These are phyloP conservation scores for Amyelois transitella DNA, from an alignment of 1,140 invertebrate species.

Conservation along the genomic window DNA sequence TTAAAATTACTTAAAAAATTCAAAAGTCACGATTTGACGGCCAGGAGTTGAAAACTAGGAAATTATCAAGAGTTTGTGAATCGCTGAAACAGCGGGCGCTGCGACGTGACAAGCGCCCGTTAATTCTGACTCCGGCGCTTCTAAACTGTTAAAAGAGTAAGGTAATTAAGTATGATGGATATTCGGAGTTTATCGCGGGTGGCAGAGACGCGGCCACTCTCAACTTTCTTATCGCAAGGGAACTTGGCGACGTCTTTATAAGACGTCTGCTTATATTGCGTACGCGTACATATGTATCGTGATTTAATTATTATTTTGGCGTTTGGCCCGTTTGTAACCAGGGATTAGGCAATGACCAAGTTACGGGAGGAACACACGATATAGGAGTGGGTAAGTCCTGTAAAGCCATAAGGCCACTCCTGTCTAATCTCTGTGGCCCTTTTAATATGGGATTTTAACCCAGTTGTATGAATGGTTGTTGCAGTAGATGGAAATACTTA, in stretches of 20 bases:
- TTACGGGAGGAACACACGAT: too few species aligned
- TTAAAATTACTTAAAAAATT: neutral
- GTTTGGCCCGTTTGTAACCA: too few species aligned
- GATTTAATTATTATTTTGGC: too few species aligned
- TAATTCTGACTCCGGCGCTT: constrained; percentile 36
- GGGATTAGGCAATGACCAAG: too few species aligned
- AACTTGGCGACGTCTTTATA: constrained; percentile 17
- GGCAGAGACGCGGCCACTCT: constrained; percentile 29
- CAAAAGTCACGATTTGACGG: neutral
- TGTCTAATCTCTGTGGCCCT: too few species aligned
- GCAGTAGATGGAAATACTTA: too few species aligned
- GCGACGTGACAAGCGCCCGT: constrained; percentile 34
- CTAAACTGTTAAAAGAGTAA: constrained; percentile 52
- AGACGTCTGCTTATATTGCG: constrained; percentile 7
- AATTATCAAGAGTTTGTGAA: constrained; percentile 27
- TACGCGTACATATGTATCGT: neutral
- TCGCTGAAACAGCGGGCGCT: constrained; percentile 29
- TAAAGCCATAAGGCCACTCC: too few species aligned
- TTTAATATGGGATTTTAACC: too few species aligned
- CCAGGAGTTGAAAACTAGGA: constrained; percentile 17
- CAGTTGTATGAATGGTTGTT: too few species aligned
- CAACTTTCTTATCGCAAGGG: constrained; percentile 42
- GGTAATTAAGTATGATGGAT: constrained; percentile 63
- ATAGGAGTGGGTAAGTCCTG: too few species aligned
- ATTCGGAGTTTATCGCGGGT: constrained; percentile 54